Percentiles rank a stretch among this genome's conserved stretches.
These are phyloP conservation scores for Ferdinandea cuprea DNA, from an alignment of 2,888 invertebrate species.

Conservation along the genomic window DNA sequence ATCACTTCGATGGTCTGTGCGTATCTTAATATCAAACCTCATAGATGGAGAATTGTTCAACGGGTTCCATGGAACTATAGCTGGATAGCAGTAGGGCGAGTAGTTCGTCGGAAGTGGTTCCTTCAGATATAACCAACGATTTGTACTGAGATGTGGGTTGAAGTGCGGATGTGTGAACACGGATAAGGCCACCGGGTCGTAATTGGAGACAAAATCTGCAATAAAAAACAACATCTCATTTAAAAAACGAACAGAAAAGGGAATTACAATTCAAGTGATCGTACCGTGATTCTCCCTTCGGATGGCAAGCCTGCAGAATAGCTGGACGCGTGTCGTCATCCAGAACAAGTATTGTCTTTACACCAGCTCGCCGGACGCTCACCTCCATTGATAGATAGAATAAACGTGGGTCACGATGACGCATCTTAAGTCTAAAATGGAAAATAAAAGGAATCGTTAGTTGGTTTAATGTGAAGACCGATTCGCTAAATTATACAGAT, in stretches of 20 bases:
- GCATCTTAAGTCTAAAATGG: constrained; percentile 87
- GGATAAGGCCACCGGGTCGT: constrained; percentile 94
- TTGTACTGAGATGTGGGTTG: constrained; percentile 97
- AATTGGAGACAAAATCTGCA: constrained; percentile 92
- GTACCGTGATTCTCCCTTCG: constrained; percentile 95
- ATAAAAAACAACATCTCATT: neutral
- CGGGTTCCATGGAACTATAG: constrained; percentile 92
- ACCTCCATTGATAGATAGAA: constrained; percentile 98
- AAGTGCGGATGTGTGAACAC: constrained; percentile 95
- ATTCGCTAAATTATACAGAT: no score
- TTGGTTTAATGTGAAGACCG: neutral
- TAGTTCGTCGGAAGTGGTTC: constrained; percentile 94
- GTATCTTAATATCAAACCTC: constrained; percentile 85
- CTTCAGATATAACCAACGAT: constrained; percentile 93
- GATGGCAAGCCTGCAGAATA: constrained; percentile 96
- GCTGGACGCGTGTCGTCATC: constrained; percentile 96
- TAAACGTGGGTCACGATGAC: constrained; percentile 94
- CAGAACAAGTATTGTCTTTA: constrained; percentile 91
- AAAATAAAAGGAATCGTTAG: neutral
- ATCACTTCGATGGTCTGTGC: neutral
- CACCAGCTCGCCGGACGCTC: constrained; percentile 91
- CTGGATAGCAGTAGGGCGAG: constrained; percentile 92
- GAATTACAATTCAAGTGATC: no score
- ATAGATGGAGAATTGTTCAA: constrained; percentile 93
- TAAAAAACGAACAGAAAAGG: no score